Conservation (phyloP, 2,888 invertebrate genomes). For the Pristionchus fissidentatus region DNA sequence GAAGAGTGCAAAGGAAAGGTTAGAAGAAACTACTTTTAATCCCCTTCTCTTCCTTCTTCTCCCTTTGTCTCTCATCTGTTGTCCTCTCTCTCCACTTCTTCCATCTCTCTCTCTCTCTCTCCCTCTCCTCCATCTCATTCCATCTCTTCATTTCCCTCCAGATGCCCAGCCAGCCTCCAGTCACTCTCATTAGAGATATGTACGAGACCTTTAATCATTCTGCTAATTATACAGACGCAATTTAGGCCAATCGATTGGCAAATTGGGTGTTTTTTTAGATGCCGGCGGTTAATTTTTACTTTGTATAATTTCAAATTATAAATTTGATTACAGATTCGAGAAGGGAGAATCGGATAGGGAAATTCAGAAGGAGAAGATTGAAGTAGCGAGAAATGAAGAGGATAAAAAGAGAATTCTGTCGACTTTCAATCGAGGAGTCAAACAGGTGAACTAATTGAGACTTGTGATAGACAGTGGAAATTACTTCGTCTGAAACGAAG, state of each 20-base stretch:
- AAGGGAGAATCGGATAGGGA: conserved; percentile 63
- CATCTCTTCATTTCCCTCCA: conserved; percentile 33
- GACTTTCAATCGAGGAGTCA: conserved; percentile 64
- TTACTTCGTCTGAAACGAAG: too few relatives aligned
- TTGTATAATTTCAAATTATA: neutral
- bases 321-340: conserved; percentile 60
- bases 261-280: too few relatives aligned
- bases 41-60: conserved; percentile 23
- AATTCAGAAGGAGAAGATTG: conserved; percentile 62
- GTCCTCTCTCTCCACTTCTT: neutral
- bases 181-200: conserved; percentile 21
- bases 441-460: neutral
- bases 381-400: conserved; percentile 64
- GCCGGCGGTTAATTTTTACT: too few relatives aligned
- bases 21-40: conserved; percentile 29
- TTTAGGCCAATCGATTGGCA: too few relatives aligned
- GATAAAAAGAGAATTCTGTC: conserved; percentile 69
- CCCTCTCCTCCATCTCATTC: conserved; percentile 40
- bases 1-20: conserved; percentile 49
- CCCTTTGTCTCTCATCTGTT: conserved; percentile 18
- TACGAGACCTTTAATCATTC: neutral
- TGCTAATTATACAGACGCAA: neutral
- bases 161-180: neutral
- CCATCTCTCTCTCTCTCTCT: conserved; percentile 34
- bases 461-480: neutral